Base-by-base conservation (phyloP, 2,888 invertebrate species). In the Tipula confusa region DNA sequence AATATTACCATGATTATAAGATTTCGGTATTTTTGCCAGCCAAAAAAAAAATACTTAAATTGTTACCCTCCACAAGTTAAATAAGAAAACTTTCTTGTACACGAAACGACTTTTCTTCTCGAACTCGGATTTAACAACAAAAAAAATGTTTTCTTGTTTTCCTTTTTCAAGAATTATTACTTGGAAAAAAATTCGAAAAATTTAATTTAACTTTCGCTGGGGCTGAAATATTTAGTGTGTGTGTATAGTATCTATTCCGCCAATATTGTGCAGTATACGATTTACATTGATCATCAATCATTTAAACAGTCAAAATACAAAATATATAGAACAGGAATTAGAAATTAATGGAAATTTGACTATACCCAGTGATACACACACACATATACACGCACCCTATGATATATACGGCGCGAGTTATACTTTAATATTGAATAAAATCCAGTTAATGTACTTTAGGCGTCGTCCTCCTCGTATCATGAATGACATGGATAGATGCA, bases 1-100 rank as follows among this genome's bases (percentile, higher is more conserved):
- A 64, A 9, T 64, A 64, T 64, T 64, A 64, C 64, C 64, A 64
- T 64, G 64, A 64, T 64, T 64, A 64, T 24, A 64, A 64, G 64
- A 64, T 64, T 64, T 64, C 64, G 24, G 24, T 64, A 11, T 64
- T 64, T 24, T 24, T 9, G 18, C 18, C 48, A 18, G 6, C 5
- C n/a, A 43, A 36, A 43, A 64, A 9, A 24, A 64, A 64, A 24
- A 64, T 24, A 64, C n/a, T n/a, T n/a, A 64, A 64, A 64, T 64
- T 64, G 7, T 43, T 64, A 64, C 64, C 64, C 64, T 64, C 64
- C 24, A 24, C 64, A 64, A 64, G 64, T 64, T 64, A 64, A 64
- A 64, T 64, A 64, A 24, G 24, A 64, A 64, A 64, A 64, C 24
- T 64, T 64, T 64, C 24, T 64, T 64, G 24, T 64, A 15, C 48